Evolutionary conservation across 2,888 invertebrate species (phyloP), one percentile per base, ranked within the genome.

Genomic region (Xylocampa areola): DNA sequence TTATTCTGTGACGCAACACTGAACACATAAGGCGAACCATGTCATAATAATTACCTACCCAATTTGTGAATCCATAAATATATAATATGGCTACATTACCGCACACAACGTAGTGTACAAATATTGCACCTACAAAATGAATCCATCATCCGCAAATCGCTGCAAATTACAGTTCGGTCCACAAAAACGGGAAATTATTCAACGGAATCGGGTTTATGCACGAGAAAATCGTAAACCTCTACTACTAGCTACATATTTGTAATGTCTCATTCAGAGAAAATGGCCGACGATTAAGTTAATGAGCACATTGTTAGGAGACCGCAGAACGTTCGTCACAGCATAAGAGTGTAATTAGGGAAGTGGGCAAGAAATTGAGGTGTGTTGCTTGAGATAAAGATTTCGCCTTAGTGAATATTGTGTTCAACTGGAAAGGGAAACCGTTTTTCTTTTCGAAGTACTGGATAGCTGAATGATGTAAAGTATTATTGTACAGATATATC

Each of bases 231-330:
- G 67, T 68, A 57, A 64, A 62, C 55, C 50, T 67, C 67, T 60
- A 61, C 52, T 48, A 64, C 67, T 60, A 50, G 60, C 63, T 62
- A 71, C 62, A 67, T 72, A 82, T 81, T 83, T 82, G 79, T 82
- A 81, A 82, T 80, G 79, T 85, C 84, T 84, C 82, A 81, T 85
- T 85, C 80, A 50, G 62, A 68, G 77, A 78, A 84, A 86, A 87
- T 83, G 79, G 82, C 59, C 47, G 57, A 52, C 84, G 84, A 88
- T 88, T 87, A 85, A 82, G 76, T 77, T 82, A 87, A 88, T 83
- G 82, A 82, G 80, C 67, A 80, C 82, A 82, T 82, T 83, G 82
- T 85, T 80, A 75, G 69, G 67, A 74, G 73, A 75, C 76, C 69
- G 52, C 59, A 40, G 52, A 59, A 49, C 64, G 70, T 71, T 66